Base-by-base conservation (phyloP, 2,888 invertebrate species). In the Syritta pipiens region DNA sequence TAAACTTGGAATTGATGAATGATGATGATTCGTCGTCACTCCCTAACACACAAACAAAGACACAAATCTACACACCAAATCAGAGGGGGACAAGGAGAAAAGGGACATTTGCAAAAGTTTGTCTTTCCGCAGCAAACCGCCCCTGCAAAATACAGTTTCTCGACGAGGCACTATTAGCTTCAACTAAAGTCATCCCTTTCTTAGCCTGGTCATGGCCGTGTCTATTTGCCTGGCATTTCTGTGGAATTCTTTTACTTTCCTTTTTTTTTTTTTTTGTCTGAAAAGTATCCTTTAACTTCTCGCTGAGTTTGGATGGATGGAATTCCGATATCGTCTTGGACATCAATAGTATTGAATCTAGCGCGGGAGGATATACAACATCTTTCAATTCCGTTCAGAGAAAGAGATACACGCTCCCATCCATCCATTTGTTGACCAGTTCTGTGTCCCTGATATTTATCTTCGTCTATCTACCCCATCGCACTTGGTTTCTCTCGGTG, bases 1-100 rank as follows among this genome's bases (percentile, higher is more conserved):
- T 71, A 77, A 77, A 77, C 77, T 77, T 77, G 7, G 53, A 77
- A 77, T 77, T 77, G 77, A 77, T 77, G 77, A 77, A 77, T 77
- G 65, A 77, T 71, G 77, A 77, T 59, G 65, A 77, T 71, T 59
- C 71, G 63, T 59, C 68, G 32, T 20, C 12, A n/a, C 14, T 24
- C 62, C n/a, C 28, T 28, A 3, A 0, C 9, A 28, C n/a, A 28
- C 28, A 28, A 3, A 9, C 24, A 10, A 20, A 26, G 19, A 42
- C 44, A 46, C 26, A 6, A 28, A 12, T 12, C 32, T 40, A 19
- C 24, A 6, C 26, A 40, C 7, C 14, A 46, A 12, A 46, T 7
- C 44, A 22, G 24, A 14, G 22, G n/a, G 12, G 14, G 53, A 51
- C 2, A 42, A 20, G 28, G 28, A 35, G 40, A 3, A 32, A n/a